Evolutionary conservation across 2,888 invertebrate genomes (phyloP), one percentile per base, ranked within the genome.

Genomic region (Pterostichus niger): DNA sequence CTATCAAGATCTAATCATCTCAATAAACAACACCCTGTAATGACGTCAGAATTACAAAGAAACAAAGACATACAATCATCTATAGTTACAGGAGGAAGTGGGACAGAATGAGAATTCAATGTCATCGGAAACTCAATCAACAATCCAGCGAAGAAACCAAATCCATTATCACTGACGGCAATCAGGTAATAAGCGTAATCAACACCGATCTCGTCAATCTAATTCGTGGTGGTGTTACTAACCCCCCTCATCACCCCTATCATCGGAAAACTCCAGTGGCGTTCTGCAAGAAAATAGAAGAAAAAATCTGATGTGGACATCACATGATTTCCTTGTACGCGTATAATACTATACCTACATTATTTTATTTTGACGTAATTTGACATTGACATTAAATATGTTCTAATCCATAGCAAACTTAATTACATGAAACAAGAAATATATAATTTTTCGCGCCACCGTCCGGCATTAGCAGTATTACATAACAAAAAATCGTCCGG

Each of bases 1-100:
- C 15, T 11, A 59, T 24, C 59, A 11, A 10, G 35, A 35, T 64
- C 89, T 88, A 52, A 85, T 84, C 82, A 84, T 71, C 84, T 82
- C 52, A 54, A 49, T 54, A 73, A 33, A 73, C 73, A 73, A 79
- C 68, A 10, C 11, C 24, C 13, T 46, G 13, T 17, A 59, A n/a
- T 44, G 33, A 46, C 82, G 59, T 59, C 71, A 71, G 44, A 59
- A 31, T 59, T 31, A 52, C 59, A n/a, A 33, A 4, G 24, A 10
- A 40, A 68, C n/a, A 68, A 24, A 49, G 46, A 73, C 24, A 46
- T 9, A 6, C 6, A 46, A 24, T 46, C 11, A 46, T 17, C 6
- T 44, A 44, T 1, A 24, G n/a, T 73, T n/a, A 44, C 17, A 46
- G n/a, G 44, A 13, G 54, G n/a, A 33, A 75, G 52, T 11, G 54